These are phyloP conservation scores for Neelides folsomi DNA, from an alignment of 2,888 invertebrate genomes.

Conservation along the genomic window DNA sequence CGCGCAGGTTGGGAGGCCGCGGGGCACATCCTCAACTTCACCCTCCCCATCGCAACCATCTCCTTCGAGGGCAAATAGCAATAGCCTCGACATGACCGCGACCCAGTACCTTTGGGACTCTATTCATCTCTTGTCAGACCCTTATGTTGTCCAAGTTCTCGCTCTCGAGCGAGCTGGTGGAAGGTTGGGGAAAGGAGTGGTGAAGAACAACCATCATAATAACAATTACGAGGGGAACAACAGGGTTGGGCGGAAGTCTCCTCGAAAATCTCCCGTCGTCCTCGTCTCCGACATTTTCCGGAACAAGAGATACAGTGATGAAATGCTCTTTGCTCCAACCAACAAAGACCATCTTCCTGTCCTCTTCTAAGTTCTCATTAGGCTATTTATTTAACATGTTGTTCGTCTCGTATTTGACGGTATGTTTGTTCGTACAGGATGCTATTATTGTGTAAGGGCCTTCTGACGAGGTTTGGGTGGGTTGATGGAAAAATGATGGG, in stretches of 20 bases:
- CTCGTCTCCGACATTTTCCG: conserved; percentile 24
- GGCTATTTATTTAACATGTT: no score
- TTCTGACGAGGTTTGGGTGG: neutral
- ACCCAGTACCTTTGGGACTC: conserved; percentile 32
- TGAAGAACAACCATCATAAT: neutral
- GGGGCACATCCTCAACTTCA: neutral
- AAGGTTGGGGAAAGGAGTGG: neutral
- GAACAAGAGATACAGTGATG: conserved; percentile 13
- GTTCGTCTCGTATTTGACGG: no score
- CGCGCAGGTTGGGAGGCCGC: neutral
- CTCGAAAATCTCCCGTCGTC: conserved; percentile 21
- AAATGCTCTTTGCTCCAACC: conserved; percentile 16
- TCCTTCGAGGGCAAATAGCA: neutral
- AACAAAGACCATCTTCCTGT: no score
- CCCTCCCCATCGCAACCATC: neutral
- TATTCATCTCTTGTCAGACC: conserved; percentile 28
- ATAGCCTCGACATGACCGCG: conserved; percentile 17
- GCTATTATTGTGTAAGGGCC: neutral
- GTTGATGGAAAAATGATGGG: conserved; percentile 5
- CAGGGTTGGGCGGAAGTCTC: conserved; percentile 3
- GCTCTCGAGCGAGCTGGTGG: conserved; percentile 13
- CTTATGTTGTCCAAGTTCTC: conserved; percentile 28
- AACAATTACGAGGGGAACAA: neutral
- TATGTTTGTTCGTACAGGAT: neutral
- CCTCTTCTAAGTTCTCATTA: no score